A percentile compares a stretch with the other conserved stretches of the same genome.
Evolutionary conservation across 2,113 vertebrate species (phyloP).

Genomic region (Fukomys damarensis): DNA sequence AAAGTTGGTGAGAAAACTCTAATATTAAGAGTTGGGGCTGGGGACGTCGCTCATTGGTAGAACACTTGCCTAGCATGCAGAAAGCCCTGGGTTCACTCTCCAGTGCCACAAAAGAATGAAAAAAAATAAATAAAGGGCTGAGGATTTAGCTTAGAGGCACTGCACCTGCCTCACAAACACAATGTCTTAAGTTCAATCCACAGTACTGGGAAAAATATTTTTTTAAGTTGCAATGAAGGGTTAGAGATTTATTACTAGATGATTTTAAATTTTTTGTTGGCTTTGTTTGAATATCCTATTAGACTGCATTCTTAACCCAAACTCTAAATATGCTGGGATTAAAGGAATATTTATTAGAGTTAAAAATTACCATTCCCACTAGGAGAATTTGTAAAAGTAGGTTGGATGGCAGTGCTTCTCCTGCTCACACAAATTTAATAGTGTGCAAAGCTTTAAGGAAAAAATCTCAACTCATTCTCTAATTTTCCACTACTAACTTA

Average conservation of each 20-base stretch:
- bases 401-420: neutral
- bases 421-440: neutral
- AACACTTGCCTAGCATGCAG: neutral
- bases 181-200: no score
- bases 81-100: neutral
- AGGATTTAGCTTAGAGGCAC: no score
- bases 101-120: neutral
- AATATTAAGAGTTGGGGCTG: neutral
- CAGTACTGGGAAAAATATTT: no score
- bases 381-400: slow-evolving; percentile 20
- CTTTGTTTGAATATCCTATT: slow-evolving; percentile 39
- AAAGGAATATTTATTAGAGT: neutral
- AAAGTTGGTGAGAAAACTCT: neutral
- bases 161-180: no score
- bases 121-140: no score
- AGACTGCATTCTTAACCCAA: slow-evolving; percentile 5
- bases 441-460: neutral
- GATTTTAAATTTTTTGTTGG: neutral
- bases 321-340: slow-evolving; percentile 24
- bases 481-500: neutral
- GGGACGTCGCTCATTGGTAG: neutral
- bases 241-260: neutral
- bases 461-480: neutral
- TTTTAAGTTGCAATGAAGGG: neutral
- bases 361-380: neutral